phyloP scores from a whole-genome alignment of 2,888 invertebrate species.

The Ennomos fuscantarius region DNA sequence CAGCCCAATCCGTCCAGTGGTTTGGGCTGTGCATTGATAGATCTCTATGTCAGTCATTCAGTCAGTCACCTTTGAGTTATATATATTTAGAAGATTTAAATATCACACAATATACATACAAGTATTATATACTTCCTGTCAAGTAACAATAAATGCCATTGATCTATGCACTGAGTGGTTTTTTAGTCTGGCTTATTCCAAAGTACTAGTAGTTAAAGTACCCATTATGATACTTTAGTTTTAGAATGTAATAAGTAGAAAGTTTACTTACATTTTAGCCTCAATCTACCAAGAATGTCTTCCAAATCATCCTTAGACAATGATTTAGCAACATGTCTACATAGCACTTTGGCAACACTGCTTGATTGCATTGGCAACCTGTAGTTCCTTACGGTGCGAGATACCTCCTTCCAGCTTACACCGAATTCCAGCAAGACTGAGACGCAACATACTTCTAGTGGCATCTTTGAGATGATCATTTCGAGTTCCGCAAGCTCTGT shows the following conservation, averaged over 20 bases:
- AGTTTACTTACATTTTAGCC: conserved; percentile 58
- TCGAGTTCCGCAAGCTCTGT: conserved; percentile 62
- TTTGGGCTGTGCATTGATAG: too few relatives aligned
- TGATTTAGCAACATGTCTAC: conserved; percentile 49
- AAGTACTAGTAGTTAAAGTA: too few relatives aligned
- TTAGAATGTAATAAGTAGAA: background rate
- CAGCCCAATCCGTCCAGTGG: too few relatives aligned
- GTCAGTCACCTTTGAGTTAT: too few relatives aligned
- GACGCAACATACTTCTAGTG: conserved; percentile 55
- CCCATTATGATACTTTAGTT: too few relatives aligned
- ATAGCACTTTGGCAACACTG: conserved; percentile 62
- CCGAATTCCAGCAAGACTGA: conserved; percentile 65
- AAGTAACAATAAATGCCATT: too few relatives aligned
- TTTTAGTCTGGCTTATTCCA: too few relatives aligned
- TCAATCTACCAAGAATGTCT: conserved; percentile 53
- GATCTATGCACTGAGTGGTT: too few relatives aligned
- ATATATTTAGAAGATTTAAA: too few relatives aligned
- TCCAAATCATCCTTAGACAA: conserved; percentile 55
- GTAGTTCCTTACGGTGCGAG: conserved; percentile 53
- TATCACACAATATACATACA: too few relatives aligned
- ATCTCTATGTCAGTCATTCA: too few relatives aligned
- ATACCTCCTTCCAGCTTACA: conserved; percentile 59
- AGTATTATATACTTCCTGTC: too few relatives aligned
- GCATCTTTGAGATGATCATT: conserved; percentile 58
- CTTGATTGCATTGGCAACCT: conserved; percentile 61